A percentile compares a stretch with the other conserved stretches of the same genome.
These are phyloP conservation scores for Conistra vaccinii DNA, from an alignment of 2,888 invertebrate species.

Conservation along the genomic window DNA sequence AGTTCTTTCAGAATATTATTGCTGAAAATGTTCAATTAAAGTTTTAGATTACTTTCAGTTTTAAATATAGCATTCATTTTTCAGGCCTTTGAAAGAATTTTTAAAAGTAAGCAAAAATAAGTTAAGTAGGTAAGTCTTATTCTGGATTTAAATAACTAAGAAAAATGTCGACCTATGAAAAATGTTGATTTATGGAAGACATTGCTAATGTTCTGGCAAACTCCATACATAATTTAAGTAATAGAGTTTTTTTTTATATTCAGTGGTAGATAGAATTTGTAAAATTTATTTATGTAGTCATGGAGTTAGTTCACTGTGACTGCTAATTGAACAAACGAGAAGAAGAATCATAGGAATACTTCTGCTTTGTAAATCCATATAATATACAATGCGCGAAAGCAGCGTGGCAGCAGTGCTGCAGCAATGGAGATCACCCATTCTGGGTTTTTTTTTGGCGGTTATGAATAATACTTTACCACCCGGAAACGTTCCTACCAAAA, in stretches of 20 bases:
- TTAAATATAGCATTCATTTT: not conserved
- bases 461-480: too few species aligned
- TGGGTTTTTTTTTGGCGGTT: too few species aligned
- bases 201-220: not conserved
- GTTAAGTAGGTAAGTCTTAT: not conserved
- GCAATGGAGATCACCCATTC: too few species aligned
- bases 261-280: not conserved
- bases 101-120: not conserved
- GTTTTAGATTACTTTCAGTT: slow-evolving; percentile 28
- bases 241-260: not conserved
- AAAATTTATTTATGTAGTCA: not conserved
- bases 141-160: slow-evolving; percentile 1
- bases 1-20: slow-evolving; percentile 36
- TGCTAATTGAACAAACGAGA: not conserved
- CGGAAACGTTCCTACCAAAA: not conserved
- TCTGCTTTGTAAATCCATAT: too few species aligned
- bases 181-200: slow-evolving; percentile 2
- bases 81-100: not conserved
- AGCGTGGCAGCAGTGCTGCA: too few species aligned
- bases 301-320: not conserved
- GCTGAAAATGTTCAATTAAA: slow-evolving; percentile 31
- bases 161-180: not conserved
- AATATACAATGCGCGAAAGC: too few species aligned
- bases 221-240: too few species aligned
- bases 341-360: not conserved